phyloP scores from a whole-genome alignment of 2,113 vertebrate genomes.

The Chaenogobius annularis region DNA sequence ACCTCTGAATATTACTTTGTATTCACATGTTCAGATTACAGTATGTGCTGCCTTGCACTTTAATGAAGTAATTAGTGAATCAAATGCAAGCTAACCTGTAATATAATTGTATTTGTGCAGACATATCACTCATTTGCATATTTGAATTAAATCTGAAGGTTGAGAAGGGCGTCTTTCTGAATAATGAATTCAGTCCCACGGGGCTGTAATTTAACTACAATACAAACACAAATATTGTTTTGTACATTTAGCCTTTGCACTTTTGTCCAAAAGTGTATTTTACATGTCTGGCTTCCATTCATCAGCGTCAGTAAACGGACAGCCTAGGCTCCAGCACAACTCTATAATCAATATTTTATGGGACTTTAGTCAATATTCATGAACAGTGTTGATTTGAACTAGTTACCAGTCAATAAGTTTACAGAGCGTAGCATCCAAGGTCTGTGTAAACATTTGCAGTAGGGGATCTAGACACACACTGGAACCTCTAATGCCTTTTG shows the following conservation, averaged over 20 bases:
- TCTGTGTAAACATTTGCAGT: constrained; percentile 34
- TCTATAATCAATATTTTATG: constrained; percentile 42
- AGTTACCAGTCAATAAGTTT: constrained; percentile 58
- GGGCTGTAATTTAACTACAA: neutral
- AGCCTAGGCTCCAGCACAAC: constrained; percentile 17
- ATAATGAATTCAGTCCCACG: neutral
- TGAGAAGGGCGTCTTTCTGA: neutral
- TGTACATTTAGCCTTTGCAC: neutral
- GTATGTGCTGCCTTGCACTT: neutral
- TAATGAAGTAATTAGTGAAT: neutral
- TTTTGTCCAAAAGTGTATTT: neutral
- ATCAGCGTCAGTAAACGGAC: constrained; percentile 5
- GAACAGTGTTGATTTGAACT: constrained; percentile 48
- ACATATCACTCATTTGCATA: neutral
- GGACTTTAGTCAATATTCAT: constrained; percentile 50
- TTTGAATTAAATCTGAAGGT: neutral
- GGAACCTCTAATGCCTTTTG: constrained; percentile 20
- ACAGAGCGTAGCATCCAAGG: constrained; percentile 43
- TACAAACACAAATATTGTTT: neutral
- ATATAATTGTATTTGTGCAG: neutral
- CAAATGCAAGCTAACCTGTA: neutral
- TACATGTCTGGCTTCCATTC: neutral
- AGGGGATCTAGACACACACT: constrained; percentile 21
- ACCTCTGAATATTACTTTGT: too few relatives aligned
- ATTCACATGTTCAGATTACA: neutral